Evolutionary conservation across 2,797 vertebrate genomes (phyloP), one percentile per base, ranked within the genome.

Genomic region (Dryobates pubescens): DNA sequence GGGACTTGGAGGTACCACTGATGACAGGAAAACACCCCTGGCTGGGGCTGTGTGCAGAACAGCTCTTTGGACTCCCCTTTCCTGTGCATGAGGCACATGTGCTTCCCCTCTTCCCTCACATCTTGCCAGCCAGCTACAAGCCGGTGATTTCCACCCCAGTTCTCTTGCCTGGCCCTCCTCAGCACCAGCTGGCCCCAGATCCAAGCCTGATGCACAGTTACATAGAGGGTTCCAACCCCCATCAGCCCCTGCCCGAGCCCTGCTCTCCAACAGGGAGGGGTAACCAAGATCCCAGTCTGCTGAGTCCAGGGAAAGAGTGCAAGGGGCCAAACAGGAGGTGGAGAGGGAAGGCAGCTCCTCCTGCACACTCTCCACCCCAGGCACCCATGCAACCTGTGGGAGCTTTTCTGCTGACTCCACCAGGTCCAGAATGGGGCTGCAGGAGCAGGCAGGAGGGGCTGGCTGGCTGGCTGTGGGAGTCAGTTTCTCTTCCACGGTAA

Each of bases 171-270:
- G 63, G 24, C 61, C 43, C 38, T 59, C 29, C 65, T 59, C 58
- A 34, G 30, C 17, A 63, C 73, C 34, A 85, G 65, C 38, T 53
- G 45, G 34, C 17, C 57, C 59, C 63, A 70, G n/a, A 79, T 16
- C 29, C 0, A 0, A 90, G 68, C 71, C 38, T 43, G 45, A 68
- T 73, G 68, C 78, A 75, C 51, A 56, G 7, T 22, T 49, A 36
- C 3, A 0, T 0, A 0, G 30, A 70, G 61, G 20, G 13, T 82
- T 86, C 68, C 10, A 0, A 4, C 7, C 38, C 20, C 49, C 0
- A 0, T 0, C 1, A 79, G 59, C 18, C 34, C n/a, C 68, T 76
- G 68, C n/a, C 47, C 74, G 30, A 94, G 64, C 61, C 53, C 36
- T 70, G 19, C 16, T 85, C 83, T 32, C 56, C 68, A 87, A 85